These are phyloP conservation scores for Gadus chalcogrammus DNA, from an alignment of 2,113 vertebrate species.

Conservation along the genomic window DNA sequence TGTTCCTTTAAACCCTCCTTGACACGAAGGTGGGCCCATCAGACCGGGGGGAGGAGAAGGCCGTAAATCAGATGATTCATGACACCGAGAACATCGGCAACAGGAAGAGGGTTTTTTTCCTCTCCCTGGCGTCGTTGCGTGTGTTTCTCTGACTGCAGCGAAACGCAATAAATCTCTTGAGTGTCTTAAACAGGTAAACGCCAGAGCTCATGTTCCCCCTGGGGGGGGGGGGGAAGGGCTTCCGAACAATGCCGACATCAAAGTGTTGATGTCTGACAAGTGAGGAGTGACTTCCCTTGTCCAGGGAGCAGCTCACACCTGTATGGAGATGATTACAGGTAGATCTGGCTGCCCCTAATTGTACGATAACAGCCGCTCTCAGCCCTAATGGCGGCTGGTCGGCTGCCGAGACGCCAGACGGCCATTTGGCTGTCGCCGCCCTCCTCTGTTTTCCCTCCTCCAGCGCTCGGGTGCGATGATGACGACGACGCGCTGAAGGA, in stretches of 20 bases:
- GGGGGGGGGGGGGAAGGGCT: conserved; percentile 45
- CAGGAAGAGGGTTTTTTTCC: conserved; percentile 56
- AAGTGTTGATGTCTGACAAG: conserved; percentile 80
- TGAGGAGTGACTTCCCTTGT: conserved; percentile 84
- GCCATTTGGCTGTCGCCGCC: conserved; percentile 91
- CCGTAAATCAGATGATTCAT: conserved; percentile 73
- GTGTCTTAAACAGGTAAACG: conserved; percentile 59
- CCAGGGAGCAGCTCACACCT: conserved; percentile 84
- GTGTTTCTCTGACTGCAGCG: conserved; percentile 57
- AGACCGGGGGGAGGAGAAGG: conserved; percentile 54
- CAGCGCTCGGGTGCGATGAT: conserved; percentile 81
- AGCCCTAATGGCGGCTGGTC: conserved; percentile 88
- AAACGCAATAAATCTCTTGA: conserved; percentile 76
- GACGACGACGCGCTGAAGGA: conserved; percentile 84
- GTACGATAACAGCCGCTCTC: conserved; percentile 92
- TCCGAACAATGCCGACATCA: conserved; percentile 72
- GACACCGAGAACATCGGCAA: conserved; percentile 62
- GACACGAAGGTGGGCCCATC: conserved; percentile 61
- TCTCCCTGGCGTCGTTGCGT: conserved; percentile 30
- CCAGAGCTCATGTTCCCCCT: conserved; percentile 66
- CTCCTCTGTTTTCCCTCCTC: conserved; percentile 78
- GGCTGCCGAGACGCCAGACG: conserved; percentile 87
- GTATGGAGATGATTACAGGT: conserved; percentile 94
- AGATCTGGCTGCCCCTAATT: conserved; percentile 89
- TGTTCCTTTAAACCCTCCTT: conserved; percentile 64